phyloP scores from a whole-genome alignment of 1,140 invertebrate species.

The Chrysopa pallens region DNA sequence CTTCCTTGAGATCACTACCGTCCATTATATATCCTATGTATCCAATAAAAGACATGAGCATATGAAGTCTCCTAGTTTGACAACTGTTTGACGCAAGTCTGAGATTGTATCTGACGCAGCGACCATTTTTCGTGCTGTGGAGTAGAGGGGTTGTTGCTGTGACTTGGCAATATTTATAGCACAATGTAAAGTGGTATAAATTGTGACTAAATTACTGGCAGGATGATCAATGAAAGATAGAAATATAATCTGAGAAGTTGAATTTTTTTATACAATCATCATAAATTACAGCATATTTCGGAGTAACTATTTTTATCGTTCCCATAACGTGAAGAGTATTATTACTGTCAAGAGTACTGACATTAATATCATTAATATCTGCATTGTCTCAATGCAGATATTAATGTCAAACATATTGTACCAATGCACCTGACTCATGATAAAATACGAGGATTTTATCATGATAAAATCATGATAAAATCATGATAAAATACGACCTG shows the following conservation, averaged over 20 bases:
- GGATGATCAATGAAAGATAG: too few relatives aligned
- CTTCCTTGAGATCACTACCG: constrained; percentile 19
- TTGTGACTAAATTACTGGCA: constrained; percentile 7
- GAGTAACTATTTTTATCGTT: too few relatives aligned
- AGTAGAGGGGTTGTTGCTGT: constrained; percentile 13
- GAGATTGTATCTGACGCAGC: background rate
- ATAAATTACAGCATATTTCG: too few relatives aligned
- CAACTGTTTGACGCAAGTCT: constrained; percentile 6
- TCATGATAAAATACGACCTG: constrained; percentile 10
- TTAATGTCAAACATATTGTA: constrained; percentile 19
- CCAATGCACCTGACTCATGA: constrained; percentile 5
- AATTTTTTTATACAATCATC: too few relatives aligned
- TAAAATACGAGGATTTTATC: constrained; percentile 4
- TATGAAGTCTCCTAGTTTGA: constrained; percentile 16
- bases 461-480: constrained; percentile 10
- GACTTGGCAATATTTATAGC: constrained; percentile 3
- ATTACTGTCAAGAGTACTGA: too few relatives aligned
- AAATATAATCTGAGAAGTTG: too few relatives aligned
- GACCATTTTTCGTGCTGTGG: constrained; percentile 14
- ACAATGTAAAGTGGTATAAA: constrained; percentile 6
- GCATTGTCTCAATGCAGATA: constrained; percentile 21
- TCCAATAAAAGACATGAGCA: constrained; percentile 21
- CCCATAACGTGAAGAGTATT: too few relatives aligned
- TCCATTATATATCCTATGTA: constrained; percentile 20
- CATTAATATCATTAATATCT: constrained; percentile 10